These are phyloP conservation scores for Homalodisca vitripennis DNA, from an alignment of 1,140 invertebrate genomes.

Conservation along the genomic window DNA sequence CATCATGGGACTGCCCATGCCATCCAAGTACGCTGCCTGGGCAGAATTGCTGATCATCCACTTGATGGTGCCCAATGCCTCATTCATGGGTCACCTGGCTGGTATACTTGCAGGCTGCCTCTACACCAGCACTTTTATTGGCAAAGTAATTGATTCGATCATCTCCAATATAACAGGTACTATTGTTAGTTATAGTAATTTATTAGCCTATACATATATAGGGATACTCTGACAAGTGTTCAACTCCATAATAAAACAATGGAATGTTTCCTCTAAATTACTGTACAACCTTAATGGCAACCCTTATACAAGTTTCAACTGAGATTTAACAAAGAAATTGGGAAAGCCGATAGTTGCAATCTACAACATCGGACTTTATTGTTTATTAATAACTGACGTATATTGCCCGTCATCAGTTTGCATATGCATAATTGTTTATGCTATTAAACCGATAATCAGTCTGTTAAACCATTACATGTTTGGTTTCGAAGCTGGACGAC, in stretches of 20 bases:
- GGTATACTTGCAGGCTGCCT: conserved; percentile 67
- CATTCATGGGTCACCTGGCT: conserved; percentile 64
- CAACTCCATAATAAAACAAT: background rate
- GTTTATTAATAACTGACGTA: no score
- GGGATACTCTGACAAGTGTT: background rate
- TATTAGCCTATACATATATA: no score
- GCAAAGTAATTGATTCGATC: conserved; percentile 53
- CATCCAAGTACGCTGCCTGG: conserved; percentile 63
- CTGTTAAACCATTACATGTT: no score
- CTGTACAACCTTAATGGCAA: background rate
- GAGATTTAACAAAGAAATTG: no score
- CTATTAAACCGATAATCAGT: no score
- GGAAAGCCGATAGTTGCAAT: no score
- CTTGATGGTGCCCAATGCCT: conserved; percentile 60
- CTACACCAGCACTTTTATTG: conserved; percentile 62
- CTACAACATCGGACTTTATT: no score
- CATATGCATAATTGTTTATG: no score
- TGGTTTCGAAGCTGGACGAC: no score
- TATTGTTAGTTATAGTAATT: conserved; percentile 21
- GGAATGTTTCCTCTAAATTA: background rate
- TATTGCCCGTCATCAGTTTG: no score
- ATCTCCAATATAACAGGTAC: conserved; percentile 48
- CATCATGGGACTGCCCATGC: conserved; percentile 56
- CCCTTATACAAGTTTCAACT: background rate
- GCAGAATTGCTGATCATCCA: conserved; percentile 67